A percentile compares a stretch with the other conserved stretches of the same genome.
phyloP scores from a whole-genome alignment of 2,797 vertebrate genomes.

The Leptodactylus fallax region DNA sequence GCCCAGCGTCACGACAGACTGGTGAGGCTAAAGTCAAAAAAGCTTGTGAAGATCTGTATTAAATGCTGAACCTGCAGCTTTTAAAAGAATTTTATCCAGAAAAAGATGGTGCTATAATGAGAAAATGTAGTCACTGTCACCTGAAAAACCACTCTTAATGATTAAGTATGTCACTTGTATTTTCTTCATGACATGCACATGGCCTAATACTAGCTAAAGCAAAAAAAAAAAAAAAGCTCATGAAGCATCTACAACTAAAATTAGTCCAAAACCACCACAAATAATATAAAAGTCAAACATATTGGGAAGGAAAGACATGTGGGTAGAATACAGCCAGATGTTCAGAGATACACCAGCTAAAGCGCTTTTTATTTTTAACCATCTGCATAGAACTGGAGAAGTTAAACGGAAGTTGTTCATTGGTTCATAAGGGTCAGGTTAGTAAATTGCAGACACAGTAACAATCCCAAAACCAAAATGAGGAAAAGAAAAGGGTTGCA shows the following conservation, averaged over 20 bases:
- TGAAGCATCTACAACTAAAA: conserved; percentile 41
- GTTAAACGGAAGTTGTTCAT: conserved; percentile 43
- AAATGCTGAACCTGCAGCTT: neutral
- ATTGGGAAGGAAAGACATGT: conserved; percentile 5
- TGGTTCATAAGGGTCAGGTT: conserved; percentile 34
- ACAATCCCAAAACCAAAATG: conserved; percentile 10
- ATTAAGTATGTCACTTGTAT: neutral
- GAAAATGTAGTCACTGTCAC: neutral
- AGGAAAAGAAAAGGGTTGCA: neutral
- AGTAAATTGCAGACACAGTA: neutral
- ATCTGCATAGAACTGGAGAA: conserved; percentile 11
- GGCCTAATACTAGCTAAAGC: neutral
- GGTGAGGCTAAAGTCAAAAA: too few species aligned
- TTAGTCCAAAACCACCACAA: rapidly evolving
- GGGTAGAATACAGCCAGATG: conserved; percentile 31
- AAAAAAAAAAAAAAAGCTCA: conserved; percentile 3
- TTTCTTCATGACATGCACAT: neutral
- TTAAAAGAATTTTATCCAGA: neutral
- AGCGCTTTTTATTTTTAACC: conserved; percentile 44
- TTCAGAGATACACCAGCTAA: neutral
- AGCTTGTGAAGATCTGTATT: too few species aligned
- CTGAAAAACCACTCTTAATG: neutral
- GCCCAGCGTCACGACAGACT: too few species aligned
- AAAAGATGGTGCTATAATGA: neutral
- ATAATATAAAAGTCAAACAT: neutral